A percentile compares a stretch with the other conserved stretches of the same genome.
Conservation (phyloP, 2,888 invertebrate species). For the Stramonita haemastoma region DNA sequence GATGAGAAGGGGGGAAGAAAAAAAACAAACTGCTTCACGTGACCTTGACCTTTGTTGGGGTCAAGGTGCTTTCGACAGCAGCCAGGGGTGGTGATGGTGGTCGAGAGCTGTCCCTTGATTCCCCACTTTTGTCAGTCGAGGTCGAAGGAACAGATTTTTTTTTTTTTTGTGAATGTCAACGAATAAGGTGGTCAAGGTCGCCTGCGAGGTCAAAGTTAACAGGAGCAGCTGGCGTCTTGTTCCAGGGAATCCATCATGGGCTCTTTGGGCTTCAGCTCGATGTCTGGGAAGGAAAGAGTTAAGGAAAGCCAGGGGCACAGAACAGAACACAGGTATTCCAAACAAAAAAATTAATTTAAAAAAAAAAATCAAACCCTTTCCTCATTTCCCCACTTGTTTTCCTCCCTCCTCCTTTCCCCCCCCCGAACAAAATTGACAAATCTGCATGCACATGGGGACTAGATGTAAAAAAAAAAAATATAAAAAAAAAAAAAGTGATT, state of each 20-base stretch:
- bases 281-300: conserved; percentile 55
- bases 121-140: neutral
- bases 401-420: too few species aligned
- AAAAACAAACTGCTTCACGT: neutral
- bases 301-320: conserved; percentile 31
- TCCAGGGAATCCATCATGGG: conserved; percentile 68
- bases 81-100: neutral
- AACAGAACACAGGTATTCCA: neutral
- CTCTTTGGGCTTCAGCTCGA: conserved; percentile 70
- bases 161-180: conserved; percentile 12
- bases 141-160: neutral
- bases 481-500: too few species aligned
- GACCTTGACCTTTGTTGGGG: neutral
- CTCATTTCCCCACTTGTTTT: too few species aligned
- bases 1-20: neutral
- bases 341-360: neutral
- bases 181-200: conserved; percentile 27
- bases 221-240: conserved; percentile 66
- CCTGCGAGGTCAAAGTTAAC: conserved; percentile 39
- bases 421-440: too few species aligned
- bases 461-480: too few species aligned
- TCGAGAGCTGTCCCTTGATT: neutral
- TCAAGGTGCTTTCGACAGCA: neutral
- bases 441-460: too few species aligned
- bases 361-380: neutral